These are phyloP conservation scores for Panagrolaimus sp. DNA, from an alignment of 1,140 invertebrate genomes.

Conservation along the genomic window DNA sequence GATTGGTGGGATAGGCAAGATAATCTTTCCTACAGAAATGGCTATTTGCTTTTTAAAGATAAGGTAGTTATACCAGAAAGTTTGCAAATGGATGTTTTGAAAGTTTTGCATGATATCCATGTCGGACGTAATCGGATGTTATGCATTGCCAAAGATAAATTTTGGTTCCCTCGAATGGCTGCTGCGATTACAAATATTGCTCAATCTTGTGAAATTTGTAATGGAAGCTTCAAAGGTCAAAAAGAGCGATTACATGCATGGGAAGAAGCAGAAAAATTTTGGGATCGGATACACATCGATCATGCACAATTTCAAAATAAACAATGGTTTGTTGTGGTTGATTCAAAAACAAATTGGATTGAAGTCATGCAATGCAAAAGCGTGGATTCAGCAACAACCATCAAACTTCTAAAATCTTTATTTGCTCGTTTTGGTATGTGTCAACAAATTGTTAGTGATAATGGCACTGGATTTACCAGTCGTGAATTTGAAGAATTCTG, in stretches of 20 bases:
- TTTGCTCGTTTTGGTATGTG: neutral
- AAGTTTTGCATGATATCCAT: constrained; percentile 47
- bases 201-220: neutral
- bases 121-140: constrained; percentile 55
- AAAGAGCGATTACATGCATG: neutral
- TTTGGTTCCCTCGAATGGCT: constrained; percentile 21
- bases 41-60: neutral
- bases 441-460: neutral
- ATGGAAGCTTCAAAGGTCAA: neutral
- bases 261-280: neutral
- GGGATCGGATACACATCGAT: neutral
- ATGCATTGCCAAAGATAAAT: constrained; percentile 42
- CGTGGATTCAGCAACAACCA: neutral
- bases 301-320: neutral
- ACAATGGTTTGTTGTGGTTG: neutral
- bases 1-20: neutral
- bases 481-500: neutral
- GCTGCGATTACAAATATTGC: neutral
- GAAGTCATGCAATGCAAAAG: neutral
- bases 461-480: neutral
- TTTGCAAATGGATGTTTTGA: constrained; percentile 36
- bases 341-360: neutral
- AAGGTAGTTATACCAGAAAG: constrained; percentile 34
- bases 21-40: neutral
- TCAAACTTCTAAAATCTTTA: neutral